A percentile compares a stretch with the other conserved stretches of the same genome.
These are phyloP conservation scores for Chromobotia macracanthus DNA, from an alignment of 2,797 vertebrate genomes.

Conservation along the genomic window DNA sequence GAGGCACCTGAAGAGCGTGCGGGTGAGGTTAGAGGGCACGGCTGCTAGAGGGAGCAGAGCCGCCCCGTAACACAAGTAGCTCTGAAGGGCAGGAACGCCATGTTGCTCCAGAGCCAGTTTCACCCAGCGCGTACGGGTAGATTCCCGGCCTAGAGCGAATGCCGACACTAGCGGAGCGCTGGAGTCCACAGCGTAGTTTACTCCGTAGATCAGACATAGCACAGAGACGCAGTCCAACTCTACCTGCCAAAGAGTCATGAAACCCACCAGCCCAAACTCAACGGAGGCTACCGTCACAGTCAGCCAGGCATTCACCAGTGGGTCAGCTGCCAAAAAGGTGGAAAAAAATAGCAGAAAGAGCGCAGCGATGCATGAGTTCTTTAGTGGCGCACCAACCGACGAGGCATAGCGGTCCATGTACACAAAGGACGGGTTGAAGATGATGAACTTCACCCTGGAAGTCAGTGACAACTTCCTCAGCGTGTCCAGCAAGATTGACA, in stretches of 20 bases:
- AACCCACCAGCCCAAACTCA: conserved; percentile 96
- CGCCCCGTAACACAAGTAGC: conserved; percentile 92
- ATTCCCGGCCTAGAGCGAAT: conserved; percentile 92
- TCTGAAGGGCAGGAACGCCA: conserved; percentile 95
- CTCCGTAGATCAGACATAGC: conserved; percentile 93
- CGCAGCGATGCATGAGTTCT: conserved; percentile 96
- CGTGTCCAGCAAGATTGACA: conserved; percentile 95
- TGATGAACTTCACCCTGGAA: conserved; percentile 95
- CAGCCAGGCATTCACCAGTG: conserved; percentile 94
- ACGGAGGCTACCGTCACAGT: conserved; percentile 94
- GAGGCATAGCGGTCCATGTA: conserved; percentile 97
- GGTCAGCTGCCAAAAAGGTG: conserved; percentile 92
- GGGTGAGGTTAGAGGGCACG: conserved; percentile 96
- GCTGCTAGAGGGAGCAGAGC: conserved; percentile 92
- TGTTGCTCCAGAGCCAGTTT: conserved; percentile 94
- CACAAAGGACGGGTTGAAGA: conserved; percentile 98
- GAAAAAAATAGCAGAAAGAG: conserved; percentile 97
- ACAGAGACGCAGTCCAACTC: conserved; percentile 97
- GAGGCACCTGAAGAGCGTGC: conserved; percentile 98
- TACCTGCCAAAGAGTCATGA: conserved; percentile 98
- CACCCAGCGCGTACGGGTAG: conserved; percentile 97
- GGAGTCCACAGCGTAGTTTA: conserved; percentile 95
- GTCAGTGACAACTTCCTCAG: conserved; percentile 93
- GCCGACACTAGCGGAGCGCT: conserved; percentile 94
- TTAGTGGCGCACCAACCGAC: conserved; percentile 91